Evolutionary conservation across 2,113 vertebrate species (phyloP).

Genomic region (Rhynchopsitta pachyrhyncha): DNA sequence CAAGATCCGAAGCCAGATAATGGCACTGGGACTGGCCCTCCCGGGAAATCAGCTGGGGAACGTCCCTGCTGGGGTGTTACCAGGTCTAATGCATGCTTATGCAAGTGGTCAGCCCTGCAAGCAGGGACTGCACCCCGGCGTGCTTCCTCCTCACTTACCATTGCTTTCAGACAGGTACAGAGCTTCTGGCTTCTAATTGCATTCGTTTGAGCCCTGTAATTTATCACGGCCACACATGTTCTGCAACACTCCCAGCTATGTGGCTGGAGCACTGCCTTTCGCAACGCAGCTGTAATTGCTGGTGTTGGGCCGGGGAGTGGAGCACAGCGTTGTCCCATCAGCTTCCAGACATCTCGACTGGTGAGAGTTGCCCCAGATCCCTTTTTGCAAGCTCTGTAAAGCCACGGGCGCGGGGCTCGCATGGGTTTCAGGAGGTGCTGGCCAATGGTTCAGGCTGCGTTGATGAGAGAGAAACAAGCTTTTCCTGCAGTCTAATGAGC

Average conservation of each 20-base stretch:
- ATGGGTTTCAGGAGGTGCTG: background rate
- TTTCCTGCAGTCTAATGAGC: background rate
- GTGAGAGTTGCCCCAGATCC: background rate
- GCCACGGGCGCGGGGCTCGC: rapidly evolving
- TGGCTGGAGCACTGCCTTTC: constrained; percentile 8
- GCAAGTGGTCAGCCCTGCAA: background rate
- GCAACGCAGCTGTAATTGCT: background rate
- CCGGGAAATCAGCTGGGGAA: background rate
- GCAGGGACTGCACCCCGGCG: background rate
- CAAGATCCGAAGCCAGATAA: background rate
- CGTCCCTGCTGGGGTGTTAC: background rate
- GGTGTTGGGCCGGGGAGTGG: background rate
- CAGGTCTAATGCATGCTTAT: background rate
- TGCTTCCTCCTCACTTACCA: background rate
- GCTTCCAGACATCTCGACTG: background rate
- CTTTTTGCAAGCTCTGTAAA: background rate
- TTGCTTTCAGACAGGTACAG: background rate
- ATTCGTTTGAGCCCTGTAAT: background rate
- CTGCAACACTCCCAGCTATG: background rate
- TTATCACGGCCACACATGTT: background rate
- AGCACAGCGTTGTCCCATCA: background rate
- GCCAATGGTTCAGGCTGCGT: background rate
- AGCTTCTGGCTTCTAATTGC: background rate
- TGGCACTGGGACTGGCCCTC: background rate
- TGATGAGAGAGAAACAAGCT: background rate